Percentiles rank a stretch among this genome's conserved stretches.
These are phyloP conservation scores for Hystrix cristata DNA, from an alignment of 2,113 vertebrate genomes.

Conservation along the genomic window DNA sequence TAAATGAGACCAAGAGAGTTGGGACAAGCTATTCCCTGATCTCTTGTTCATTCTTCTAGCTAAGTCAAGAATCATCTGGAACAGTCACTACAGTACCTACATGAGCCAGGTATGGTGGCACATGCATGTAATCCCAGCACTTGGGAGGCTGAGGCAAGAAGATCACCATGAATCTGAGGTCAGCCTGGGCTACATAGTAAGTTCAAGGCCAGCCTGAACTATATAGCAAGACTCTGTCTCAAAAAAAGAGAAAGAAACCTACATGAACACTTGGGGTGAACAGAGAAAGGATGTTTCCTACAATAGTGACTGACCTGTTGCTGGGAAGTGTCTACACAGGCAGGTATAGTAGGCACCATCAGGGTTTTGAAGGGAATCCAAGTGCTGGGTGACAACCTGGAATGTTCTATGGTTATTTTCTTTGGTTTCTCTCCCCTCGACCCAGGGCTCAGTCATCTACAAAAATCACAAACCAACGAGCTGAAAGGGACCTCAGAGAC, in stretches of 20 bases:
- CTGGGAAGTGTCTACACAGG: neutral
- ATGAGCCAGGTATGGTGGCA: too few relatives aligned
- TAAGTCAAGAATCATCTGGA: neutral
- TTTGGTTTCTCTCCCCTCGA: neutral
- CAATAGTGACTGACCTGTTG: neutral
- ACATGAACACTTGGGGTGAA: neutral
- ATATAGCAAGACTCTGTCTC: too few relatives aligned
- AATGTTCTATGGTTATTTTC: rapidly evolving
- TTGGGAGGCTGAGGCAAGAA: too few relatives aligned
- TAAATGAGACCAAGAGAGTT: neutral
- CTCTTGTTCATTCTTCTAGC: neutral
- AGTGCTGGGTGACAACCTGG: neutral
- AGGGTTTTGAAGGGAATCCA: neutral
- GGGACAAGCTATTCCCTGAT: neutral
- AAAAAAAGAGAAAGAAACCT: too few relatives aligned
- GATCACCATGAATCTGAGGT: too few relatives aligned
- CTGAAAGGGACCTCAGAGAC: neutral
- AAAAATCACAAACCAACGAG: neutral
- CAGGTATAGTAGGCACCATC: neutral
- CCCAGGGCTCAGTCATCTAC: neutral
- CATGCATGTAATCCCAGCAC: too few relatives aligned
- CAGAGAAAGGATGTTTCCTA: neutral
- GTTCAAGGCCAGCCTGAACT: too few relatives aligned
- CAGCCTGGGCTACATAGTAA: too few relatives aligned
- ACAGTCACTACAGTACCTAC: neutral